Percentiles rank a stretch among this genome's conserved stretches.
These are phyloP conservation scores for Augochlora pura DNA, from an alignment of 1,140 invertebrate genomes.

Conservation along the genomic window DNA sequence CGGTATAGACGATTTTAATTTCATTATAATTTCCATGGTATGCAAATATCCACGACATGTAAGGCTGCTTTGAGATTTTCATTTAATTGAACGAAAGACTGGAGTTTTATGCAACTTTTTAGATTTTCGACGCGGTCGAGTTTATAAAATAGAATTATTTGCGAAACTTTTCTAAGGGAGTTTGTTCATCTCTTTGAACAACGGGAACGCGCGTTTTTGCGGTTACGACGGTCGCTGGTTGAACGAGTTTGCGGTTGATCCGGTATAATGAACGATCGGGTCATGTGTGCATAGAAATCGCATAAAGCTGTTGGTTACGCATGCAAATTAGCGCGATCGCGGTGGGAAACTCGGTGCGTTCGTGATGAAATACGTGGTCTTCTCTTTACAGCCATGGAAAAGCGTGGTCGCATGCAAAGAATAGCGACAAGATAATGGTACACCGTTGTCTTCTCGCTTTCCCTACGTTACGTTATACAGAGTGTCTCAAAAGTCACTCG, in stretches of 20 bases:
- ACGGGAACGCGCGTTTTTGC: conserved; percentile 8
- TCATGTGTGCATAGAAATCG: conserved; percentile 1
- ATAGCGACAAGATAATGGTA: neutral
- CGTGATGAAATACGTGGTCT: conserved; percentile 7
- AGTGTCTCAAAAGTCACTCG: no score
- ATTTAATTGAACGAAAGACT: no score
- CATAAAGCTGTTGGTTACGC: conserved; percentile 21
- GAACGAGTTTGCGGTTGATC: conserved; percentile 4
- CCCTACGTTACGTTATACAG: neutral
- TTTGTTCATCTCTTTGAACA: no score
- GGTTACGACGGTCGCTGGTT: neutral
- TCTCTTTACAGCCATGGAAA: neutral
- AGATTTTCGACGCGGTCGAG: no score
- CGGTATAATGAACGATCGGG: neutral
- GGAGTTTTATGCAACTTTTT: no score
- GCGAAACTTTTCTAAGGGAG: no score
- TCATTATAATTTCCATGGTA: no score
- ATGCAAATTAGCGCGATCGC: conserved; percentile 26
- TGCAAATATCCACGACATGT: no score
- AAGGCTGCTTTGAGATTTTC: no score
- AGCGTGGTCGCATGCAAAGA: neutral
- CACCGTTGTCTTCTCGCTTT: neutral
- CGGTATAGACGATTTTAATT: no score
- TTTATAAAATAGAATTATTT: no score
- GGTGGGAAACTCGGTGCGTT: conserved; percentile 28